Evolutionary conservation across 2,888 invertebrate species (phyloP), one percentile per base, ranked within the genome.

Genomic region (Pollenia griseotomentosa): DNA sequence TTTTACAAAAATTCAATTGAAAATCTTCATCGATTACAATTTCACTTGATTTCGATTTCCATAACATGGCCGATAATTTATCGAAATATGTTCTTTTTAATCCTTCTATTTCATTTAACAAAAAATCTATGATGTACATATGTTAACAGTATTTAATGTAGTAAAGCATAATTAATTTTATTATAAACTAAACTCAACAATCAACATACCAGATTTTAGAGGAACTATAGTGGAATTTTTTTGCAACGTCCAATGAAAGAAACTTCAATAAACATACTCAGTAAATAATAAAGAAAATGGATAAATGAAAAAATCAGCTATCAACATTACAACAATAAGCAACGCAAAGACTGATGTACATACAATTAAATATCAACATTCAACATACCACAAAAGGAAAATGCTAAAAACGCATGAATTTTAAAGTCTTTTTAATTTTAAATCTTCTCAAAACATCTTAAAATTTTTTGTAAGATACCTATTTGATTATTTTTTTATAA

Each of bases 351-450:
- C 33, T 33, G 33, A 33, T 33, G 33, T 33, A 6, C 61, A 73
- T 10, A 23, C 10, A 33, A 11, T 33, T 33, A 33, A 6, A 48
- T 53, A 51, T 57, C 78, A 68, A 46, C 84, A 87, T 75, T 77
- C 80, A 87, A 87, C 73, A 70, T 83, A 48, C 80, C 14, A 80
- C 61, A 75, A 11, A 19, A 23, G 65, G 8, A 55, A 23, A 59
- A 46, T 71, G 11, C 9, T 57, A 11, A n/a, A 73, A 57, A 46
- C 6, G 1, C 6, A 5, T 33, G 33, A 4, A 33, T 33, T 33
- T 33, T 6, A 33, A 33, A 33, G 33, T 33, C 33, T 33, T 33
- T 33, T 33, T 33, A 33, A 33, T 33, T 33, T 33, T 6, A 33
- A 6, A 33, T 33, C 33, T 33, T 6, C 33, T 33, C 33, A 33